These are phyloP conservation scores for Umimayanthus kanabou DNA, from an alignment of 92 coral and sea anemone genomes.

Conservation along the genomic window DNA sequence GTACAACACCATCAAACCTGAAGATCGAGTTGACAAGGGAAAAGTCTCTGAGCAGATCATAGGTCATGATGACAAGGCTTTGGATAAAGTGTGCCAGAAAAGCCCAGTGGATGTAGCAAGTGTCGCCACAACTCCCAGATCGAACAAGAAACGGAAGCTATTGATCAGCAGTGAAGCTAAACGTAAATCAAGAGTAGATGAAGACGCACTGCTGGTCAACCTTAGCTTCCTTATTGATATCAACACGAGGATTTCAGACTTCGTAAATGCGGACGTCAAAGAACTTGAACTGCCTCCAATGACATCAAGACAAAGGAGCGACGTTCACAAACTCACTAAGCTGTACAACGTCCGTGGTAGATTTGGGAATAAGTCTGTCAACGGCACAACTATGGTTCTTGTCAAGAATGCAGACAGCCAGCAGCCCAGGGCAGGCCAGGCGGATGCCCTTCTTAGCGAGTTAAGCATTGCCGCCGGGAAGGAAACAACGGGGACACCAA, in stretches of 20 bases:
- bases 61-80: constrained; percentile 16
- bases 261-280: constrained; percentile 57
- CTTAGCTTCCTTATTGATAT: constrained; percentile 81
- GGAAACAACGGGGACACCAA: constrained; percentile 65
- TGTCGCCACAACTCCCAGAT: constrained; percentile 7
- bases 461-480: constrained; percentile 76
- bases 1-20: background rate
- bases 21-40: background rate
- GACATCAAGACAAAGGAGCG: constrained; percentile 82
- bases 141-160: constrained; percentile 4
- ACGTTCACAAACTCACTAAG: constrained; percentile 80
- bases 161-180: background rate
- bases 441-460: constrained; percentile 75
- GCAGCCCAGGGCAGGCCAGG: constrained; percentile 86
- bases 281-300: constrained; percentile 82
- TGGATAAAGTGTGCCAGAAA: constrained; percentile 5
- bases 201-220: constrained; percentile 75
- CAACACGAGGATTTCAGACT: constrained; percentile 80
- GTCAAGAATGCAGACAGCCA: constrained; percentile 69
- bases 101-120: background rate
- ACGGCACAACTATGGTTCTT: constrained; percentile 75
- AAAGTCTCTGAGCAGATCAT: background rate
- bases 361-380: constrained; percentile 73
- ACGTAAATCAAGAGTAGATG: constrained; percentile 1
- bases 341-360: constrained; percentile 84